These are phyloP conservation scores for Colius striatus DNA, from an alignment of 2,113 vertebrate species.

Conservation along the genomic window DNA sequence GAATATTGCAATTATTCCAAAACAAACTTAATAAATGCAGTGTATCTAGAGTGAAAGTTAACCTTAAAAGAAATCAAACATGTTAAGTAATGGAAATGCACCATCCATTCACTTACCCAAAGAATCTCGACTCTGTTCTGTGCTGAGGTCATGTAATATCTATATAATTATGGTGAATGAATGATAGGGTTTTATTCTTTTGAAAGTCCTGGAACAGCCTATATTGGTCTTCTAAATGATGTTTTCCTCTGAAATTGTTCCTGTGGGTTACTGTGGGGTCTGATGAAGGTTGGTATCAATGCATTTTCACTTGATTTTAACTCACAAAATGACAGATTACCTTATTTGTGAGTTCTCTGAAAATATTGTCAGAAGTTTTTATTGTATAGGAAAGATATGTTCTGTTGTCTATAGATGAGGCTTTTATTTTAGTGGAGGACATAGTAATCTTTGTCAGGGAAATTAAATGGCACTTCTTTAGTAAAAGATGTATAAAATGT, in stretches of 20 bases:
- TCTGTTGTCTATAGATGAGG: neutral
- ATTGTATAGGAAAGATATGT: neutral
- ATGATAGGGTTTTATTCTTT: conserved; percentile 9
- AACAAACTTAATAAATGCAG: neutral
- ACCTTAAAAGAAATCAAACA: conserved; percentile 18
- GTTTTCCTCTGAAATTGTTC: neutral
- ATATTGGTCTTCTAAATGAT: neutral
- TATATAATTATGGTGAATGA: neutral
- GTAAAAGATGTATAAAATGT: neutral
- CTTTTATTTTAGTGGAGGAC: neutral
- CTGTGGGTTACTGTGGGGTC: neutral
- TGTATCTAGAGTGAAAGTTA: neutral
- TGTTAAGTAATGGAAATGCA: neutral
- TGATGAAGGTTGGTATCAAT: neutral
- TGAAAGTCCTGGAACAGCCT: neutral
- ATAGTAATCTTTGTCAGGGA: neutral
- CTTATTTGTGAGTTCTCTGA: neutral
- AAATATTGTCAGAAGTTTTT: neutral
- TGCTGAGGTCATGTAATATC: neutral
- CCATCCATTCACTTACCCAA: neutral
- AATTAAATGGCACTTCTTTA: neutral
- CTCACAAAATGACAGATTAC: neutral
- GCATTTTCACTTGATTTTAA: neutral
- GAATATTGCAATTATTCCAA: conserved; percentile 6
- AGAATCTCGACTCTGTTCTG: neutral